Conservation (phyloP, 2,888 invertebrate genomes). For the Acronicta alni region DNA sequence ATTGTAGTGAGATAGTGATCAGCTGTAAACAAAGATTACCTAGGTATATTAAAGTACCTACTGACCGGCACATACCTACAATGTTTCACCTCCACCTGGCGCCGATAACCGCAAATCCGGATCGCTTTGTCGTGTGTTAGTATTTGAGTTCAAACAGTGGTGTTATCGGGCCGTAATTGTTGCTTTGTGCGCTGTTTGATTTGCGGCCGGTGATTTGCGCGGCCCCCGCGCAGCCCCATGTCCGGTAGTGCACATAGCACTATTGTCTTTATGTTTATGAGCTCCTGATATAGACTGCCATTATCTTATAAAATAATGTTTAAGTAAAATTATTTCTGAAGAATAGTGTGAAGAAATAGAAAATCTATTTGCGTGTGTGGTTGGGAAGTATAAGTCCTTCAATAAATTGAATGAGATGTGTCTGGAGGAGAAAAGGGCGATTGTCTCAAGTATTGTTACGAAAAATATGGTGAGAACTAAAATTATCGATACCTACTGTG, state of each 20-base stretch:
- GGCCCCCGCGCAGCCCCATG: neutral
- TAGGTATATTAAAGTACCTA: no score
- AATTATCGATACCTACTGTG: no score
- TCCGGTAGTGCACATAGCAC: neutral
- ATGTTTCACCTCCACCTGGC: neutral
- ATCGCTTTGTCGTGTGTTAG: slow-evolving; percentile 24
- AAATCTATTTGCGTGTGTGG: no score
- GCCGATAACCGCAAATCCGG: slow-evolving; percentile 12
- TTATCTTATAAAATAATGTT: no score
- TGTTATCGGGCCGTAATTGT: slow-evolving; percentile 34
- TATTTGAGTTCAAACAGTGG: slow-evolving; percentile 29
- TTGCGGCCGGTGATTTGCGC: slow-evolving; percentile 44
- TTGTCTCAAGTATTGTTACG: neutral
- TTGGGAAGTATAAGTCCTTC: neutral
- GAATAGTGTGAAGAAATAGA: no score
- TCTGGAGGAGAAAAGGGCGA: slow-evolving; percentile 4
- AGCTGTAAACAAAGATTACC: no score
- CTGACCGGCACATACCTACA: no score
- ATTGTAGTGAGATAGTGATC: neutral
- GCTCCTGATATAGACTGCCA: no score
- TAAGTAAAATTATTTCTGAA: neutral
- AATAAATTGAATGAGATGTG: neutral
- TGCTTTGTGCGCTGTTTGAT: slow-evolving; percentile 40
- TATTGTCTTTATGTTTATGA: neutral
- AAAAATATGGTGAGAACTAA: neutral